Conservation (phyloP, 35 echinoderm and acorn worm species). For the Apostichopus parvimensis region DNA sequence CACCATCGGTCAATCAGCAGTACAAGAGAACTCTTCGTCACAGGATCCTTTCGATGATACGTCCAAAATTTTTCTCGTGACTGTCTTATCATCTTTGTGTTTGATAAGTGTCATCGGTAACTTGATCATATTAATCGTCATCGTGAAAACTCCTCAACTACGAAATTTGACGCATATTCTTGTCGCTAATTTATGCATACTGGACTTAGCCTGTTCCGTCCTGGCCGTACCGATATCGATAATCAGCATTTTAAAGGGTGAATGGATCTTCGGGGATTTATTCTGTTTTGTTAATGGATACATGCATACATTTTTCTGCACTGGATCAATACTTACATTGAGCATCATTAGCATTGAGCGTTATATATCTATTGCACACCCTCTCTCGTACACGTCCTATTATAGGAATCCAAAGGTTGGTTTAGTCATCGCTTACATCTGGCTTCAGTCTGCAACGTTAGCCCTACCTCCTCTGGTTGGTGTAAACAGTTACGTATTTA, state of each 20-base stretch:
- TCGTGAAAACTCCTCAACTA: constrained; percentile 77
- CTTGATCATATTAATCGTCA: constrained; percentile 54
- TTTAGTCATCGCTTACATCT: constrained; percentile 64
- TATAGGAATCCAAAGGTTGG: constrained; percentile 48
- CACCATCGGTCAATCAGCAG: not conserved
- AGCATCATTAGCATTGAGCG: constrained; percentile 82
- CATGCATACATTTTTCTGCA: constrained; percentile 73
- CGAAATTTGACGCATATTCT: constrained; percentile 77
- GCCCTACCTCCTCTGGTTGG: constrained; percentile 73
- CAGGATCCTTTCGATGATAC: not conserved
- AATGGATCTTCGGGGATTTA: constrained; percentile 72
- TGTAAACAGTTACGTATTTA: constrained; percentile 68
- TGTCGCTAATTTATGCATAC: constrained; percentile 73
- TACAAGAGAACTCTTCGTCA: not conserved
- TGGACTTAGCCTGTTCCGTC: constrained; percentile 71
- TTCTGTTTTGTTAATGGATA: constrained; percentile 81
- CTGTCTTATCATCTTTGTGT: not conserved
- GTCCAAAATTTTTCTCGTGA: not conserved
- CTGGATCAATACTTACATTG: constrained; percentile 72
- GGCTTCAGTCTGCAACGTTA: constrained; percentile 65
- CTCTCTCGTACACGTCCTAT: constrained; percentile 71
- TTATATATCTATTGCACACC: constrained; percentile 81
- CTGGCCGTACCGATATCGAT: constrained; percentile 77
- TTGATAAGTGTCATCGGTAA: constrained; percentile 52
- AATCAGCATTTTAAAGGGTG: constrained; percentile 39